These are phyloP conservation scores for Hapalemur alaotrensis DNA, from an alignment of 2,797 vertebrate genomes.

Conservation along the genomic window DNA sequence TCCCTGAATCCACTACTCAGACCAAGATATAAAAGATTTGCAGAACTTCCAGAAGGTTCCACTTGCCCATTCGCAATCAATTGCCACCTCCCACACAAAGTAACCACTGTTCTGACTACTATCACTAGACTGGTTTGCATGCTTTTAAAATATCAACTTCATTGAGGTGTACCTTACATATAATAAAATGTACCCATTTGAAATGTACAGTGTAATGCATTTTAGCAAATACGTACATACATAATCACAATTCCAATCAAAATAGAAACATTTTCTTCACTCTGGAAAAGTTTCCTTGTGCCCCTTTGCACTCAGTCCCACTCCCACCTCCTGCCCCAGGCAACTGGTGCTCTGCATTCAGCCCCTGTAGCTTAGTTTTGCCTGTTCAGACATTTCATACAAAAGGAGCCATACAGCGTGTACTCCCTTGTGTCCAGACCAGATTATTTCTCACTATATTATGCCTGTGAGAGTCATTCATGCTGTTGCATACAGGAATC, in stretches of 20 bases:
- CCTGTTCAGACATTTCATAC: background rate
- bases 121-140: background rate
- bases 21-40: no score
- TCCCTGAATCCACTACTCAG: background rate
- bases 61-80: background rate
- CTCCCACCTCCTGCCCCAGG: background rate
- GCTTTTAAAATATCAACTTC: background rate
- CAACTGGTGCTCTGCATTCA: background rate
- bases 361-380: background rate
- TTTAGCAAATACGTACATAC: background rate
- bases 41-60: background rate
- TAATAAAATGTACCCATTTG: background rate
- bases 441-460: background rate
- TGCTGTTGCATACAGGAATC: background rate
- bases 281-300: background rate
- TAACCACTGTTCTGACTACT: background rate
- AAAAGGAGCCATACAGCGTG: background rate
- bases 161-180: background rate
- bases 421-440: background rate
- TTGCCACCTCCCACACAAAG: no score
- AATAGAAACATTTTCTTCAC: background rate
- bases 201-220: background rate
- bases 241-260: background rate
- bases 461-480: background rate
- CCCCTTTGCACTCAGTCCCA: background rate